Evolutionary conservation across 2,113 vertebrate genomes (phyloP), one percentile per base, ranked within the genome.

Genomic region (Mus musculus): DNA sequence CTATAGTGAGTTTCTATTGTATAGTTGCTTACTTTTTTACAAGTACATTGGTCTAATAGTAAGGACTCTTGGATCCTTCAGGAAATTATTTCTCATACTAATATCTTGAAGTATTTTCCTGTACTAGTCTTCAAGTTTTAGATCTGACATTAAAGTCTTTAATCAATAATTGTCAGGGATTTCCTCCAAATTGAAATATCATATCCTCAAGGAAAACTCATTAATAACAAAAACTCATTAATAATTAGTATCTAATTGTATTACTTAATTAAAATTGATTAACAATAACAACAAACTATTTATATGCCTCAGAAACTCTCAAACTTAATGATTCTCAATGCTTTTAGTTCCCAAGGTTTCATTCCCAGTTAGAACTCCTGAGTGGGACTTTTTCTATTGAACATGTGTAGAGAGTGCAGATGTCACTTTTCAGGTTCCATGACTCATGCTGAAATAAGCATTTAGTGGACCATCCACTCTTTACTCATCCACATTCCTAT

Each of bases 271-370:
- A n/a, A 72, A n/a, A 72, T n/a, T n/a, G 1, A n/a, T 19, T n/a
- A 72, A 7, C 12, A n/a, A 72, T 72, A n/a, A 72, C 19, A 56
- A 54, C 56, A 80, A 54, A 36, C 9, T 36, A 56, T 33, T 80
- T 30, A 56, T 56, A 36, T 72, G 17, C 4, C 52, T 80, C 33
- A 22, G 52, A 17, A 59, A 82, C 11, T 39, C 20, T 82, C n/a
- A 82, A 24, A 81, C 8, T 33, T 20, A 56, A 3, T 3, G 19
- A 36, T 0, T 7, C 11, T 2, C 5, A n/a, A 36, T 2, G 17
- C 17, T 56, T 20, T 82, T 39, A 24, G 2, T 59, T 39, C 11
- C 11, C 36, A 59, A 59, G 9, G 5, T n/a, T n/a, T 24, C 17
- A n/a, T 81, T 20, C 10, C 3, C 54, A 24, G 52, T 10, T 36